Evolutionary conservation across 2,888 invertebrate species (phyloP).

Genomic region (Macrosiphum euphorbiae): DNA sequence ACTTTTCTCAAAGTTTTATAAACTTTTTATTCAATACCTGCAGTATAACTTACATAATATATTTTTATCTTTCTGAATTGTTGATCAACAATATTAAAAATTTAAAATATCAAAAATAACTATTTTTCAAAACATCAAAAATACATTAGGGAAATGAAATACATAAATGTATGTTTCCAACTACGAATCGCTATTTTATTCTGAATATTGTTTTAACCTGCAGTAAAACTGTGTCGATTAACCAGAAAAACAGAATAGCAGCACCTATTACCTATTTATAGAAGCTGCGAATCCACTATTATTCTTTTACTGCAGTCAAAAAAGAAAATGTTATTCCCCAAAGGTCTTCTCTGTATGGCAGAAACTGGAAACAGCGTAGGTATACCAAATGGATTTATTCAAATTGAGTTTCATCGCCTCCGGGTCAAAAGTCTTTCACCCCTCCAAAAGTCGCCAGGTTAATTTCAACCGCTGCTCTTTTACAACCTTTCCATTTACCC

Average conservation of each 20-base stretch:
- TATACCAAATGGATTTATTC: constrained; percentile 63
- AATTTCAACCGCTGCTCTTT: constrained; percentile 63
- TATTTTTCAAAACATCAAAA: constrained; percentile 13
- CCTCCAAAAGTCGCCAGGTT: constrained; percentile 62
- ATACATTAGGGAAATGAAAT: constrained; percentile 44
- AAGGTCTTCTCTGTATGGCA: constrained; percentile 27
- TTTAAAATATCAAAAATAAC: background rate
- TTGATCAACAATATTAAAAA: background rate
- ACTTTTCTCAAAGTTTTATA: constrained; percentile 15
- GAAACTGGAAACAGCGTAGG: constrained; percentile 48
- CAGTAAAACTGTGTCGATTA: background rate
- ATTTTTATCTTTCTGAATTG: constrained; percentile 14
- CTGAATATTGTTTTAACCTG: background rate
- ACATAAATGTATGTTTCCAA: background rate
- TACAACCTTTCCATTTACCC: constrained; percentile 54
- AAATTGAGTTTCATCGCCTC: constrained; percentile 64
- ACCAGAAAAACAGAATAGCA: constrained; percentile 11
- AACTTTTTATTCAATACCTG: constrained; percentile 16
- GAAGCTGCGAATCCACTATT: constrained; percentile 11
- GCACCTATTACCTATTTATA: constrained; percentile 30
- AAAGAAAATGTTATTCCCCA: constrained; percentile 53
- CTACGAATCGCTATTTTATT: constrained; percentile 3
- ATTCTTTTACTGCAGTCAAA: constrained; percentile 35
- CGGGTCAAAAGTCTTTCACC: constrained; percentile 61
- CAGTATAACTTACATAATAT: background rate